Conservation (phyloP, 2,113 vertebrate genomes). For the Burhinus bistriatus region DNA sequence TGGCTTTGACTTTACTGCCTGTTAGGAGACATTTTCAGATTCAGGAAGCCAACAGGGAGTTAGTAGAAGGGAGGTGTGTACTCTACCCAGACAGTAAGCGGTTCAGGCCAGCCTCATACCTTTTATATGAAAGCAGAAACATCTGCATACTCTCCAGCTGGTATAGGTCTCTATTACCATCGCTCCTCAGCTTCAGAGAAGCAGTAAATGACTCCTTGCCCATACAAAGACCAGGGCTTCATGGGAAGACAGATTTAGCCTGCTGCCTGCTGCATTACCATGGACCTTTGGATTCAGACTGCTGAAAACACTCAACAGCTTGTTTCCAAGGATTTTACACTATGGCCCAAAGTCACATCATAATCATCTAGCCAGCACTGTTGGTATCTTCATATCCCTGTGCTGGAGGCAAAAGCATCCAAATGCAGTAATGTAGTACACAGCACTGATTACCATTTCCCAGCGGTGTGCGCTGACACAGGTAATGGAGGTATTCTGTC, state of each 20-base stretch:
- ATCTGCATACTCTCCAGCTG: not conserved
- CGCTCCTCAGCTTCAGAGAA: not conserved
- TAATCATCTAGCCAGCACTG: not conserved
- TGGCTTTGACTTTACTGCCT: not conserved
- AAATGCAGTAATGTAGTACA: not conserved
- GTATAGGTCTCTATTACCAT: not conserved
- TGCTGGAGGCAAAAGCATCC: not conserved
- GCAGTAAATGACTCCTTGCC: not conserved
- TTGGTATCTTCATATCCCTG: not conserved
- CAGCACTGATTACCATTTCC: not conserved
- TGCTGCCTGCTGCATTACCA: not conserved
- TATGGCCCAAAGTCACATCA: not conserved
- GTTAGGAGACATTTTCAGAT: not conserved
- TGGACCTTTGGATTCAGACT: not conserved
- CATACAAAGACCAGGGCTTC: not conserved
- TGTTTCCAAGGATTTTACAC: not conserved
- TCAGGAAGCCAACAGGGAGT: not conserved
- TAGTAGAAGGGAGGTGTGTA: not conserved
- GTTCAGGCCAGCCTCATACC: not conserved
- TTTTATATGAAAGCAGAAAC: not conserved
- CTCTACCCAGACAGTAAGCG: not conserved
- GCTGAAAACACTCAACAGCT: not conserved
- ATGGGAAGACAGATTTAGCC: not conserved
- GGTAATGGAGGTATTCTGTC: not conserved
- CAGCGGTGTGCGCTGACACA: not conserved